Evolutionary conservation across 2,113 vertebrate genomes (phyloP).

Genomic region (Ochotona curzoniae): DNA sequence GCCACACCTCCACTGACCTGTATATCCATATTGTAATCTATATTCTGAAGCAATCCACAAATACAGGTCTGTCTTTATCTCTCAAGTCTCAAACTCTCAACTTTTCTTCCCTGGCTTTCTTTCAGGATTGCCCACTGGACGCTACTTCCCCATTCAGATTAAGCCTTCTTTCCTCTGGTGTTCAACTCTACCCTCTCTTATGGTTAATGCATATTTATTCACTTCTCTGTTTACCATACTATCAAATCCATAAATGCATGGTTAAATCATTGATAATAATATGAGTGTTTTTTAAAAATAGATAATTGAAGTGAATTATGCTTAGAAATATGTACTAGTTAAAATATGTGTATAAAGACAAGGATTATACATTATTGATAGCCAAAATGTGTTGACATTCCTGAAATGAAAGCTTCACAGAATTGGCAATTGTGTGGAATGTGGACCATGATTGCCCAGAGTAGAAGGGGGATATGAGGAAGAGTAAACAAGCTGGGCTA

Average conservation of each 20-base stretch:
- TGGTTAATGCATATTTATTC: not conserved
- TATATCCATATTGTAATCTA: not conserved
- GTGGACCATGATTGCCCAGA: not conserved
- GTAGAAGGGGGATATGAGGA: not conserved
- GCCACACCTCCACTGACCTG: not conserved
- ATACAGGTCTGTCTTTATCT: not conserved
- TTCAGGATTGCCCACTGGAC: not conserved
- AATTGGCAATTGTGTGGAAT: not conserved
- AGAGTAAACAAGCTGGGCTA: not conserved
- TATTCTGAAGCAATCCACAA: not conserved
- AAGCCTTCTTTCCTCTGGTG: not conserved
- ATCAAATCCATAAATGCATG: not conserved
- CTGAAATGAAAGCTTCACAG: not conserved
- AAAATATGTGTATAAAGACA: not conserved
- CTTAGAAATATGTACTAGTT: not conserved
- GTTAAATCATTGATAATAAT: not conserved
- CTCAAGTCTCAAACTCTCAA: not conserved
- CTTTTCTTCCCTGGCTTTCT: not conserved
- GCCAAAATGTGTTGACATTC: not conserved
- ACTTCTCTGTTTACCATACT: not conserved
- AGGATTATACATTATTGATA: not conserved
- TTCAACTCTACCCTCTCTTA: not conserved
- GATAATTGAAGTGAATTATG: not conserved
- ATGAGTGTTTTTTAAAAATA: not conserved
- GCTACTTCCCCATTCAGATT: fast-evolving